Conservation (phyloP, 2,797 vertebrate species). For the Falco berigora region DNA sequence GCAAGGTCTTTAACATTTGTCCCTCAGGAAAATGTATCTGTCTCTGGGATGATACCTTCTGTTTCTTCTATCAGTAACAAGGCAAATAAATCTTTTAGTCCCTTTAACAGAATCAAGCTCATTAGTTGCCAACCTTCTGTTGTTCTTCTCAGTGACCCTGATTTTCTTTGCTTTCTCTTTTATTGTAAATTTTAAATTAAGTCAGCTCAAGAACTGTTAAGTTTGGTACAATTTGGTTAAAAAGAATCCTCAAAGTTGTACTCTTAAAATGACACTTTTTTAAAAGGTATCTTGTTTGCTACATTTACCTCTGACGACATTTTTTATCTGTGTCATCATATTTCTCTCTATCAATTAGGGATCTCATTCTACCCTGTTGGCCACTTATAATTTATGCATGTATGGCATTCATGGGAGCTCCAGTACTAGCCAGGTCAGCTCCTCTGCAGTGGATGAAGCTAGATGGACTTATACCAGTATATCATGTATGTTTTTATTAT, state of each 20-base stretch:
- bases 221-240: background rate
- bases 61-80: background rate
- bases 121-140: background rate
- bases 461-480: background rate
- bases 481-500: background rate
- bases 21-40: background rate
- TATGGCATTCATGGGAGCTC: background rate
- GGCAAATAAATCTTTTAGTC: background rate
- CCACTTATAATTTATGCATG: background rate
- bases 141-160: background rate
- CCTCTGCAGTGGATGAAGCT: background rate
- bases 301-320: background rate
- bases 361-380: background rate
- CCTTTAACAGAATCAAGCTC: background rate
- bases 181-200: background rate
- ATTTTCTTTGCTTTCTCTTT: background rate
- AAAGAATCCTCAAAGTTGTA: background rate
- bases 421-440: background rate
- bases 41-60: background rate
- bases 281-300: background rate
- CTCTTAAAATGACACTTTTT: background rate
- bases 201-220: background rate
- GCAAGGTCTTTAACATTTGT: background rate
- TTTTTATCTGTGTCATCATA: background rate
- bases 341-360: background rate